Base-by-base conservation (phyloP, 1,140 invertebrate species). In the Theocolax elegans region DNA sequence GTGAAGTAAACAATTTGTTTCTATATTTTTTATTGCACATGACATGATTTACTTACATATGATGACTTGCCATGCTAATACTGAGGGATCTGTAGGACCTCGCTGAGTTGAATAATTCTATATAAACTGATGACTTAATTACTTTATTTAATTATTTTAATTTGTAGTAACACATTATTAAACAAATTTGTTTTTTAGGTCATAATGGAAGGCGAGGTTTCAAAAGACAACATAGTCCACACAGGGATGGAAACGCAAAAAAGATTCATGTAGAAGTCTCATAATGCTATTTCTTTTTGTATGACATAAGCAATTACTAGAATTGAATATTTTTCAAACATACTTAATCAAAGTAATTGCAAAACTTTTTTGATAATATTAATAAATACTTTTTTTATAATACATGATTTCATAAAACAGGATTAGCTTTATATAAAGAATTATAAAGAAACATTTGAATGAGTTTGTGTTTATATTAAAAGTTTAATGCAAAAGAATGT, bases 31-130 rank as follows among this genome's bases (percentile, higher is more conserved):
- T 21, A 35, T 35, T 8, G 19, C 10, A 35, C 31, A 35, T 35
- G 10, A 35, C 10, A 35, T 35, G 4, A 35, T 35, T 10, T 35
- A 29, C 21, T 49, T 51, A 15, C 54, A 46, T 27, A 84, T 86
- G 85, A 86, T 85, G 83, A 77, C n/a, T 80, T 67, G 83, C 85
- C 85, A 86, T 86, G 85, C 85, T 86, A 86, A 86, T 86, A 86
- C 84, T 72, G 85, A 86, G 82, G 56, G 77, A 83, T 82, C 77
- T 81, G 72, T 17, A 82, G 83, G 80, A 82, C 84, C 76, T 80
- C 82, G 74, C 71, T 86, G 85, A 86, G 85, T 86, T 86, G 75
- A 86, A 77, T 75, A 6, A 6, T 35, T 67, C 60, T 44, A 72
- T 72, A 19, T 12, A 51, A 49, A 75, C 81, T 81, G 79, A 81